Base-by-base conservation (phyloP, 2,888 invertebrate species). In the Zygaena filipendulae region DNA sequence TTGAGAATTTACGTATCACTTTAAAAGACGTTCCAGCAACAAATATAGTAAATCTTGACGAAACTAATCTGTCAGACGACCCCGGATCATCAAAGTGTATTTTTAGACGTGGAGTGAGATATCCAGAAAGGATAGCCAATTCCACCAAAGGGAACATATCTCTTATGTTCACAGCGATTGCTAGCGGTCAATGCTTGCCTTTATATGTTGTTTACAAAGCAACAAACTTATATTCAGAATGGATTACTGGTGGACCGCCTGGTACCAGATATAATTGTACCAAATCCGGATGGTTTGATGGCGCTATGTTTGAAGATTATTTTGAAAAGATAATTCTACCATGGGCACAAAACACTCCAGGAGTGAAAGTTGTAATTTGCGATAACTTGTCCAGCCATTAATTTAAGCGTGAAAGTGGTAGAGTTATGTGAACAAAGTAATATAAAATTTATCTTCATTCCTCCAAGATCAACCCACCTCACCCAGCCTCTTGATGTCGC, bases 261-360 rank as follows among this genome's bases (percentile, higher is more conserved):
- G 37, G 25, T 7, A 18, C 42, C 2, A 19, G 42, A 8, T 44
- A 35, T 24, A 44, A 43, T 30, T 14, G 39, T 7, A 16, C 43
- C 1, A 35, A 36, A 21, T 33, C 33, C 2, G 42, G 46, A 7
- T 44, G 46, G 46, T 40, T 43, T 23, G 42, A 46, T 21, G 10
- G 20, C 4, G 25, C 11, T 8, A 22, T 29, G n/a, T 43, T 43
- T 32, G 32, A 33, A 14, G 25, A 43, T 20, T 43, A 30, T n/a
- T 43, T 40, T 25, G 23, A 33, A 22, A 37, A 21, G 1, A 28
- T 38, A 19, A 25, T 39, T n/a, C 3, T 43, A n/a, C 30, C 35
- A 10, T 39, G 37, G 36, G 37, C 37, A 5, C 21, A 33, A 25
- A 21, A 32, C 5, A 21, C 18, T 22, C 6, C 13, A 21, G 36